Percentiles rank a stretch among this genome's conserved stretches.
Conservation (phyloP, 2,113 vertebrate genomes). For the Campylorhamphus procurvoides region DNA sequence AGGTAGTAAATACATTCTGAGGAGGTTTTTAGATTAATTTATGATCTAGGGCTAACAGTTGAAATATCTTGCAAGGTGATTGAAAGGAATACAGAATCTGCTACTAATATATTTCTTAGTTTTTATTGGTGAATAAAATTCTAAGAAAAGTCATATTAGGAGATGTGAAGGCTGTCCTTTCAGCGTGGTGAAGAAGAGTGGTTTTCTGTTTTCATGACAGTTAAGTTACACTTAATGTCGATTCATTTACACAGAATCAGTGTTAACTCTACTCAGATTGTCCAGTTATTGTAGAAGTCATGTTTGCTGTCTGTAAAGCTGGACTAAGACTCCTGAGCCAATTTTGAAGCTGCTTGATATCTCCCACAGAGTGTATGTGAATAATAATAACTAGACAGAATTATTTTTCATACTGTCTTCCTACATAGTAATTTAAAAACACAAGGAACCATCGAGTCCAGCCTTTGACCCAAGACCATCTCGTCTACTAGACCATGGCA, state of each 20-base stretch:
- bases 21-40: not conserved
- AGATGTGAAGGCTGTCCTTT: not conserved
- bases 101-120: not conserved
- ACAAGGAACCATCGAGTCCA: not conserved
- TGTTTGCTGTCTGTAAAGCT: not conserved
- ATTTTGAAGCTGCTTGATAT: not conserved
- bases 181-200: not conserved
- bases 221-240: not conserved
- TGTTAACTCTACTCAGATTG: not conserved
- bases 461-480: too few relatives aligned
- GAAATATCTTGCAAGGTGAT: not conserved
- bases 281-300: constrained; percentile 20
- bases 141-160: not conserved
- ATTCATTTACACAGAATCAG: not conserved
- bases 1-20: not conserved
- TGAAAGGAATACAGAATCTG: not conserved
- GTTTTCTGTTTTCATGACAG: not conserved
- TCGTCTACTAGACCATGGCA: too few relatives aligned
- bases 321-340: not conserved
- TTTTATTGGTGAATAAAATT: not conserved
- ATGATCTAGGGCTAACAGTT: not conserved
- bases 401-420: not conserved
- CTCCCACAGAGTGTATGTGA: not conserved
- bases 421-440: not conserved
- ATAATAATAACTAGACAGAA: not conserved